A percentile compares a stretch with the other conserved stretches of the same genome.
Conservation (phyloP, 2,888 invertebrate species). For the Rotaria sp. region DNA sequence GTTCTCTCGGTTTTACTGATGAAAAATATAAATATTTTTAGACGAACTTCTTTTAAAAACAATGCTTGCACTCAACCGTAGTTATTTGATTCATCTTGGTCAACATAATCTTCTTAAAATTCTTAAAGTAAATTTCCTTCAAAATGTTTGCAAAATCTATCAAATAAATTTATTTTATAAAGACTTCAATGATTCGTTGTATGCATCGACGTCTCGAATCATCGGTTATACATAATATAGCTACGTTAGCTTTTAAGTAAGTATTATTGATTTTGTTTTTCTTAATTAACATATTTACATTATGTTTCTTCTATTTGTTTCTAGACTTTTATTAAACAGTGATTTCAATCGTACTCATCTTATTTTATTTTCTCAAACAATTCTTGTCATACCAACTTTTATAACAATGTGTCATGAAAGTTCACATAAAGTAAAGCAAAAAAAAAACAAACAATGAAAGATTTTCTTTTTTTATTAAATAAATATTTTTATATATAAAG, state of each 20-base stretch:
- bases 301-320: not conserved
- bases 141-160: not conserved
- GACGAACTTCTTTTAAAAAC: not conserved
- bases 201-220: constrained; percentile 1
- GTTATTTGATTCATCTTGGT: not conserved
- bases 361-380: not conserved
- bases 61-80: not conserved
- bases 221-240: not conserved
- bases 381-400: not conserved
- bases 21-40: not conserved
- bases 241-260: not conserved
- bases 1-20: too few species aligned
- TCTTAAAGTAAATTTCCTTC: not conserved
- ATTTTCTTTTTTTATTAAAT: too few species aligned
- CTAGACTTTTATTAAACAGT: not conserved
- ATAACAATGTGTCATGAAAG: not conserved
- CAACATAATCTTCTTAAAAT: constrained; percentile 5
- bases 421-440: not conserved
- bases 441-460: not conserved
- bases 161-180: not conserved
- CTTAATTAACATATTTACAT: not conserved
- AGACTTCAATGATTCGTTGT: not conserved
- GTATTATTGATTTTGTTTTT: not conserved
- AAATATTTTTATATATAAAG: not conserved
- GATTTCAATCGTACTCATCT: not conserved